Evolutionary conservation across 2,888 invertebrate genomes (phyloP), one percentile per base, ranked within the genome.

Genomic region (Agriopis marginaria): DNA sequence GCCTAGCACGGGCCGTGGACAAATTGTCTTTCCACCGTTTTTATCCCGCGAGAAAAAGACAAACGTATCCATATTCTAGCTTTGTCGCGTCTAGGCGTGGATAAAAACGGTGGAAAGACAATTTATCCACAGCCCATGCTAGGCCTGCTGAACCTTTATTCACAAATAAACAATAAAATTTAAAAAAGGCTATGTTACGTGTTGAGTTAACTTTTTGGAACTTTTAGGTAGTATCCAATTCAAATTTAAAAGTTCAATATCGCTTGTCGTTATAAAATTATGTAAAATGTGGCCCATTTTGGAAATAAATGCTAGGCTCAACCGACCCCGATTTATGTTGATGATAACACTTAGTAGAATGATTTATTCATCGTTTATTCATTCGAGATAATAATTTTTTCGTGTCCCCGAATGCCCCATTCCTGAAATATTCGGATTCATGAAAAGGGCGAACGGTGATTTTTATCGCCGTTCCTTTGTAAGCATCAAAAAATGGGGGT

Each of bases 311-410:
- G 55, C 23, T 23, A 58, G 17, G 40, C 39, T 59, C 23, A 53
- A 49, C 42, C 44, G 60, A 44, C 12, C 44, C 8, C 62, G 58
- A 54, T 59, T 70, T 53, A 56, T 17, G 47, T 42, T 59, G 58
- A 66, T 63, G 66, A 54, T 59, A 66, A 66, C 66, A 63, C 66
- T 70, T 59, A 70, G 63, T 12, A 58, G 14, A 59, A 63, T 70
- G 70, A 66, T 70, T 70, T 70, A 70, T 70, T 69, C 69, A 65
- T 62, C 65, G 69, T 62, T 69, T 65, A 69, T 70, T 66, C 70
- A 66, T 66, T 66, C 44, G 59, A 63, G 63, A 66, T 70, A 66
- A 70, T 66, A 62, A 40, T 63, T 64, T 49, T 66, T 70, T 70
- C 66, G 66, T 66, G 70, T 66, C 70, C 63, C 45, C 49, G 66